Conservation (phyloP, 2,888 invertebrate genomes). For the Yponomeuta evonymella region DNA sequence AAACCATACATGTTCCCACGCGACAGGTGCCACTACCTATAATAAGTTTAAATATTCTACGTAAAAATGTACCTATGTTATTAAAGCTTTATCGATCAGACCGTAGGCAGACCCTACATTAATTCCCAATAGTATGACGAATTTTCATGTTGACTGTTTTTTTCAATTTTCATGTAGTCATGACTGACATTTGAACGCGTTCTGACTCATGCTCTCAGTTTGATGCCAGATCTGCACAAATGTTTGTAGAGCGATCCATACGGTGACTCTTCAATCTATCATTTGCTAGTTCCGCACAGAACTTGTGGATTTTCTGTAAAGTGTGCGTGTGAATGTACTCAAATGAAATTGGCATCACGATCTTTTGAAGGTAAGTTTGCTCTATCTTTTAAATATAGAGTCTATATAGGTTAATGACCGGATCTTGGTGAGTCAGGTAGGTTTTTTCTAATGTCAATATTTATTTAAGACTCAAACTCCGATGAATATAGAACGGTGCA, state of each 20-base stretch:
- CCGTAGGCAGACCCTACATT: background rate
- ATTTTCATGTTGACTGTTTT: no score
- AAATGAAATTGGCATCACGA: background rate
- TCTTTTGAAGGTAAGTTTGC: slow-evolving; percentile 24
- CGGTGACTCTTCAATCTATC: no score
- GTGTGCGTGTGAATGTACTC: background rate
- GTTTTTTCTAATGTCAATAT: background rate
- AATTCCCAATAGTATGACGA: background rate
- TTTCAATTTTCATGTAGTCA: background rate
- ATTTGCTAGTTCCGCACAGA: no score
- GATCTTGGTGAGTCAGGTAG: slow-evolving; percentile 20
- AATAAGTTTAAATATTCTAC: no score
- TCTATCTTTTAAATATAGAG: slow-evolving; percentile 40
- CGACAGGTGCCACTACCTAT: no score
- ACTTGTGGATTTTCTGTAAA: background rate
- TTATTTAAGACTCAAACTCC: background rate
- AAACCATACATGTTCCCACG: no score
- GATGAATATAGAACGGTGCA: background rate
- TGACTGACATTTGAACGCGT: background rate
- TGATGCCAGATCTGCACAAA: background rate
- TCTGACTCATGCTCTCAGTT: background rate
- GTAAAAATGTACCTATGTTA: no score
- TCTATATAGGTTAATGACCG: slow-evolving; percentile 33
- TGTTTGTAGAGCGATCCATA: background rate
- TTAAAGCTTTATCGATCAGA: no score